Conservation (phyloP, 2,797 vertebrate genomes). For the Meriones psammophilus region DNA sequence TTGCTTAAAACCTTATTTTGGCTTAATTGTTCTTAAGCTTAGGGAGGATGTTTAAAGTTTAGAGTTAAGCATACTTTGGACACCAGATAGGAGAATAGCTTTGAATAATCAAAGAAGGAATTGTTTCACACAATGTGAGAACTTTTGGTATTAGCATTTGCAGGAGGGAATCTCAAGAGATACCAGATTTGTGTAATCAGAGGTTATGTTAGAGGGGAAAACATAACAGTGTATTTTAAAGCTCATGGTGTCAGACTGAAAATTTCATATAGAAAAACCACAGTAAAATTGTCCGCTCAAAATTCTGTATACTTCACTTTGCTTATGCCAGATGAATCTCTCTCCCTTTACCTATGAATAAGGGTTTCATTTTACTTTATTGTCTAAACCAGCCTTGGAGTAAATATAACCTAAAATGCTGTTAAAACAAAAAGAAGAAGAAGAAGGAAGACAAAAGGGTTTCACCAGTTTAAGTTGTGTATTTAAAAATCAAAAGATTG, state of each 20-base stretch:
- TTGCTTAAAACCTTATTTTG: slow-evolving; percentile 52
- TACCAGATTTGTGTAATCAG: background rate
- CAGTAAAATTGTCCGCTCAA: slow-evolving; percentile 14
- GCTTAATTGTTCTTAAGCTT: slow-evolving; percentile 42
- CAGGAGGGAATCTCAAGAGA: slow-evolving; percentile 28
- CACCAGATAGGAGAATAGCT: slow-evolving; percentile 22
- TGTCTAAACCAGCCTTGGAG: slow-evolving; percentile 32
- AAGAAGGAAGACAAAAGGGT: background rate
- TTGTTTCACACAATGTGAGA: slow-evolving; percentile 43
- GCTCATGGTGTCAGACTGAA: background rate
- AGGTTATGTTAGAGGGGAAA: background rate
- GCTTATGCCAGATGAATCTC: background rate
- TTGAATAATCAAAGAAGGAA: slow-evolving; percentile 31
- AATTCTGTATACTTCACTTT: slow-evolving; percentile 14
- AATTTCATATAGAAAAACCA: slow-evolving; percentile 31
- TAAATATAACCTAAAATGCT: slow-evolving; percentile 53
- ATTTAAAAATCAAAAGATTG: slow-evolving; percentile 23
- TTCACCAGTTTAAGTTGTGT: slow-evolving; percentile 54
- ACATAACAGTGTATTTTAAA: slow-evolving; percentile 25
- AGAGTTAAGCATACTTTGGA: background rate
- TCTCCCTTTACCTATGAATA: background rate
- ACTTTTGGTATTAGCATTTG: slow-evolving; percentile 42
- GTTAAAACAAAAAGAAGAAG: slow-evolving; percentile 2
- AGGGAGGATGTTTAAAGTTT: slow-evolving; percentile 40
- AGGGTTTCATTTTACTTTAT: slow-evolving; percentile 5